Evolutionary conservation across 2,797 vertebrate genomes (phyloP), one percentile per base, ranked within the genome.

Genomic region (Rhadinocentrus ornatus): DNA sequence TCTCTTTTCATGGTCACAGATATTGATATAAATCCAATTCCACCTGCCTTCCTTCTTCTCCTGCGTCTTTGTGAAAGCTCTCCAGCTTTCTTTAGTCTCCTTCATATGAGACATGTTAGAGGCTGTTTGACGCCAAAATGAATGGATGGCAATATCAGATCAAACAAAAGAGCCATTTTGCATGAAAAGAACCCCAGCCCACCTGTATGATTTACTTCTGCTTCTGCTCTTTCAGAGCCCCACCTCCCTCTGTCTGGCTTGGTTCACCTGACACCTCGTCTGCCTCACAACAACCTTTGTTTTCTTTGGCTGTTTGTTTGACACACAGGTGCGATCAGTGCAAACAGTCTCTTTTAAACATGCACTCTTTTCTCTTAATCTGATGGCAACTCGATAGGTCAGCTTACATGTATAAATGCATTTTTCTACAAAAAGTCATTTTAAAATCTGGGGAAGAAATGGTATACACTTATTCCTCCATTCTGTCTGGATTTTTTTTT

Each of bases 21-120:
- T 64, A 83, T 11, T 53, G 82, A 80, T 77, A 86, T 65, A 78
- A 76, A 89, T 85, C 86, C 89, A 89, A 91, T 91, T 86, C 81
- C 53, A 88, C 78, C 88, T 78, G 83, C 65, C 77, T 73, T 86
- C 54, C 58, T 78, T 80, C 69, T 74, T 68, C 69, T 73, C 35
- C 22, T 46, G 60, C 48, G 62, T 66, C 57, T 56, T 70, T 71
- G 61, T 82, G 65, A 86, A 80, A 88, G 82, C 84, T 66, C 52
- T 46, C 75, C 69, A 66, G 66, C 78, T 87, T 82, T 85, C 80
- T 77, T 85, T 71, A 55, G 55, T 63, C 73, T 69, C 62, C 80
- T 82, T 84, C 73, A 86, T 75, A 59, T 27, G 41, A 41, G 64
- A 46, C 60, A 8, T 58, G 76, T 80, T 59, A 57, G 56, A 73